Base-by-base conservation (phyloP, 2,888 invertebrate genomes). In the Phyto melanocephala region DNA sequence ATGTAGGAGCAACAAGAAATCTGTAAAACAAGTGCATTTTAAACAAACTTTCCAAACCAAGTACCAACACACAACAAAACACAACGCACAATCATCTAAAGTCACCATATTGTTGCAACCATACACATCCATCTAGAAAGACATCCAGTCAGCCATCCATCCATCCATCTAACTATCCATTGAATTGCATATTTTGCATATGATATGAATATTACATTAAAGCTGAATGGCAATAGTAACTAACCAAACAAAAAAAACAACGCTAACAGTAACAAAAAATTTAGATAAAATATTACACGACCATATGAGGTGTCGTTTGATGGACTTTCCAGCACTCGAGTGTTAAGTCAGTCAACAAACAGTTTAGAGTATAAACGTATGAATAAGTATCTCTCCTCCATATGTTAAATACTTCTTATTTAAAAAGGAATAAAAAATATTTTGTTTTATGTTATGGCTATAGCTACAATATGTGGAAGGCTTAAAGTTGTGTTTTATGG, bases 241-340 rank as follows among this genome's bases (percentile, higher is more conserved):
- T 10, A 40, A 52, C 4, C 15, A 68, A 45, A 11, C 11, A 45
- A 40, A 33, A 52, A 20, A 37, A 58, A 37, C 37, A 50, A 47
- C 35, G 58, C 10, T 6, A 20, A 33, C n/a, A 24, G 8, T 40
- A 11, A 63, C 11, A 11, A 63, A 74, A 54, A 60, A 15, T 42
- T 62, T 11, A 84, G 82, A 85, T 85, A 85, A 85, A 84, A 85
- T 85, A 85, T 85, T 84, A 85, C 85, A 85, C 82, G 85, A 74
- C 85, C 83, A 85, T 85, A 86, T 84, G 86, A 86, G 85, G 86
- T 86, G 86, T 86, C 85, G 86, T 86, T 83, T 85, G 85, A 85
- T 84, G 85, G 84, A 84, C 74, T 81, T 42, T 72, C 67, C 37
- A 58, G 58, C 28, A 67, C 50, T 67, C 50, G 62, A 71, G 71